Evolutionary conservation across 2,113 vertebrate species (phyloP).

Genomic region (Talpa occidentalis): DNA sequence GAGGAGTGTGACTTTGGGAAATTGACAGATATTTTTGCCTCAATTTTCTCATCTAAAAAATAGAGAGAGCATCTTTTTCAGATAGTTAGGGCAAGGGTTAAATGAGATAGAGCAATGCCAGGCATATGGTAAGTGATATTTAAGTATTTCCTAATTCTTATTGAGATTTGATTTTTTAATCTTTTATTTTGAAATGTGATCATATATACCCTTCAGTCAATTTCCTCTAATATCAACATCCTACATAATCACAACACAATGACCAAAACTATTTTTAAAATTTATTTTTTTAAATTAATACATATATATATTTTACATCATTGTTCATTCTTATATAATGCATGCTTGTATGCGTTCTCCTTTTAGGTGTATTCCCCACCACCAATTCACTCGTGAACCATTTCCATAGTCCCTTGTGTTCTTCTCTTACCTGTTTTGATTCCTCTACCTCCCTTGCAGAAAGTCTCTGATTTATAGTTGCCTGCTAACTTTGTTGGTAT

Average conservation of each 20-base stretch:
- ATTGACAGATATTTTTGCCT: not conserved
- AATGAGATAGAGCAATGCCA: not conserved
- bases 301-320: no score
- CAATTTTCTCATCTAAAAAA: not conserved
- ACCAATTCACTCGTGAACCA: no score
- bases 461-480: no score
- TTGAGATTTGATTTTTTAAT: not conserved
- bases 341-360: no score
- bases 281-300: no score
- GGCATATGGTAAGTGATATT: not conserved
- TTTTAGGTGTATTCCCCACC: no score
- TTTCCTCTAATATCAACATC: not conserved
- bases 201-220: not conserved
- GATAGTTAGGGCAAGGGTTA: not conserved
- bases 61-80: not conserved
- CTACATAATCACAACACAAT: not conserved
- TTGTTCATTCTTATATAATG: no score
- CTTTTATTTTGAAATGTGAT: conserved; percentile 22
- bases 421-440: no score
- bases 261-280: not conserved
- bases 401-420: no score
- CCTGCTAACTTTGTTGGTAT: no score
- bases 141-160: not conserved
- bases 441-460: no score
- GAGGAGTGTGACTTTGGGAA: not conserved